phyloP scores from a whole-genome alignment of 35 echinoderm and acorn worm genomes.

The Ophioderma brevispina region DNA sequence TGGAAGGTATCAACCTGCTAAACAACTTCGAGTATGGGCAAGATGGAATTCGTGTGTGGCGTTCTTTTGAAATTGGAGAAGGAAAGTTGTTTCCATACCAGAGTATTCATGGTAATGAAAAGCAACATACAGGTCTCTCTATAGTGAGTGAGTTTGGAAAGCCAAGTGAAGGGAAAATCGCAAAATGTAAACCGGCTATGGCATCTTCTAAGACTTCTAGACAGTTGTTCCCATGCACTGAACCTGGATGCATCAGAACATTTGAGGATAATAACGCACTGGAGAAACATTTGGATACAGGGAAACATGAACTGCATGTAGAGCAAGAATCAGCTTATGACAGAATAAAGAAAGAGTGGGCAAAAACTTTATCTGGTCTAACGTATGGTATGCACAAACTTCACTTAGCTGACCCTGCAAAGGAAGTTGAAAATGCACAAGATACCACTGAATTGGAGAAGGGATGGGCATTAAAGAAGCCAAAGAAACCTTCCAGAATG shows the following conservation, averaged over 20 bases:
- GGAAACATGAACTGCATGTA: background rate
- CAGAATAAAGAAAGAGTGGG: background rate
- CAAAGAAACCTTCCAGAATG: background rate
- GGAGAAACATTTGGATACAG: background rate
- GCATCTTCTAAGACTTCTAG: background rate
- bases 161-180: no score
- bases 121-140: no score
- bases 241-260: background rate
- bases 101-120: no score
- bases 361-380: background rate
- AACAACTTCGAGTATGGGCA: background rate
- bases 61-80: background rate
- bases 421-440: no score
- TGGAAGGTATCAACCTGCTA: background rate
- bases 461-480: background rate
- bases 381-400: background rate
- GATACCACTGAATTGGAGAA: background rate
- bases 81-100: background rate
- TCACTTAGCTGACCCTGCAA: background rate
- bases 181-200: no score
- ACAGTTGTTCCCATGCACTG: background rate
- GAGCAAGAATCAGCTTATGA: background rate
- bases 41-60: background rate
- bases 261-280: background rate
- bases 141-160: no score